Conservation (phyloP, 2,888 invertebrate genomes). For the Drosophila hawaiiensis region DNA sequence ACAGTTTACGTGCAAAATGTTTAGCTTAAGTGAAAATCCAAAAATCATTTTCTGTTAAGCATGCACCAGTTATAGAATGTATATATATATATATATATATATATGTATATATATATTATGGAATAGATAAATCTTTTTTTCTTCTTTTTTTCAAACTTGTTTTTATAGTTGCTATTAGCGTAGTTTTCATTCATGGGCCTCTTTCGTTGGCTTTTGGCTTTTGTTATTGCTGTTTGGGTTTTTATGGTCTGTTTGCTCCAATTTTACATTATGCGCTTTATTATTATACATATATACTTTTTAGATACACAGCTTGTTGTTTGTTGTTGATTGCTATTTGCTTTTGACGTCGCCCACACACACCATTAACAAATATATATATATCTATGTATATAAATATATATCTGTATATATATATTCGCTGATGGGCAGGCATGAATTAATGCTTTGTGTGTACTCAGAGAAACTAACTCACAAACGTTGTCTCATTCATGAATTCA, state of each 20-base stretch:
- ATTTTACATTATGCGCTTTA: conserved; percentile 62
- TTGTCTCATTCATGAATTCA: conserved; percentile 26
- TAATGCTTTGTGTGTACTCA: conserved; percentile 12
- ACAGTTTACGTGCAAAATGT: conserved; percentile 61
- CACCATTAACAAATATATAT: conserved; percentile 1
- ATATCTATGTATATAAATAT: background rate
- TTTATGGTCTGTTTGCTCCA: conserved; percentile 75
- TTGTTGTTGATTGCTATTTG: conserved; percentile 15
- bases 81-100: background rate
- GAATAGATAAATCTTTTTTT: conserved; percentile 39
- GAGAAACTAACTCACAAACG: background rate
- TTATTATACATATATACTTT: conserved; percentile 30
- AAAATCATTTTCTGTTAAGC: conserved; percentile 18
- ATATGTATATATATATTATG: background rate
- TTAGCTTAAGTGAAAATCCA: conserved; percentile 56
- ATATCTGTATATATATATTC: background rate
- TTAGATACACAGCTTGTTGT: conserved; percentile 5
- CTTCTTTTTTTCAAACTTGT: conserved; percentile 23
- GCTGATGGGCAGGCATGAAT: conserved; percentile 23
- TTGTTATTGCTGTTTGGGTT: conserved; percentile 39
- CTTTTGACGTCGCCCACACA: conserved; percentile 30
- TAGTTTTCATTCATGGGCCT: conserved; percentile 67
- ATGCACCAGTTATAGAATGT: conserved; percentile 9
- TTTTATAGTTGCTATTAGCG: conserved; percentile 55
- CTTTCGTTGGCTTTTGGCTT: conserved; percentile 14